Evolutionary conservation across 2,888 invertebrate genomes (phyloP).

Genomic region (Reticulitermes lucifugus): DNA sequence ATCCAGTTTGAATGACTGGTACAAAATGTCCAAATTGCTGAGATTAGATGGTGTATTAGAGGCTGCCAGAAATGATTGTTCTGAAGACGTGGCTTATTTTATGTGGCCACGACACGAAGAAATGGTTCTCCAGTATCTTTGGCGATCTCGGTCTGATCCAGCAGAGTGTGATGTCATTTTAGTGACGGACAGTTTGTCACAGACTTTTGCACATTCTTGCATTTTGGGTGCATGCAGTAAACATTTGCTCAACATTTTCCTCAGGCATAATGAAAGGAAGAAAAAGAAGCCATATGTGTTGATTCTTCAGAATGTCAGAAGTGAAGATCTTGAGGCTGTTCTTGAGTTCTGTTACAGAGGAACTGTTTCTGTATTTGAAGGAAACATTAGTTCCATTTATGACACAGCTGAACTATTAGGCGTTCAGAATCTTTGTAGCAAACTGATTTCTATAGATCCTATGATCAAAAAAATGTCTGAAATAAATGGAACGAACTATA

Average conservation of each 20-base stretch:
- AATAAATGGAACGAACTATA: background rate
- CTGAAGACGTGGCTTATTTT: conserved; percentile 28
- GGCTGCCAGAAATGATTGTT: background rate
- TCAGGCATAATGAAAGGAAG: conserved; percentile 2
- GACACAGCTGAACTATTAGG: conserved; percentile 49
- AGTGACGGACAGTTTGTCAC: conserved; percentile 39
- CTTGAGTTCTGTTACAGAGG: conserved; percentile 53
- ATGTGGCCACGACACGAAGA: conserved; percentile 36
- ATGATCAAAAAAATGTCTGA: background rate
- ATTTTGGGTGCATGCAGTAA: conserved; percentile 45
- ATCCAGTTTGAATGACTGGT: conserved; percentile 22
- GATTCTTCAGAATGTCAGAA: conserved; percentile 44
- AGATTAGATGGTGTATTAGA: conserved; percentile 31
- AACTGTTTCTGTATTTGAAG: conserved; percentile 22
- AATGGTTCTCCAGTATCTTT: conserved; percentile 41
- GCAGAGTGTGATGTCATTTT: conserved; percentile 45
- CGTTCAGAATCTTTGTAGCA: conserved; percentile 45
- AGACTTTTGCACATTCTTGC: conserved; percentile 42
- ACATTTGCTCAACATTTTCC: conserved; percentile 43
- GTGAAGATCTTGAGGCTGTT: conserved; percentile 47
- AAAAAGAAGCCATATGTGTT: conserved; percentile 44
- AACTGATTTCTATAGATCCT: conserved; percentile 25
- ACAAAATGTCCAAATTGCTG: conserved; percentile 22
- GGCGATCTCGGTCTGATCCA: conserved; percentile 35
- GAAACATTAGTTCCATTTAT: conserved; percentile 35